Evolutionary conservation across 1,140 invertebrate genomes (phyloP).

Genomic region (Argopecten irradians): DNA sequence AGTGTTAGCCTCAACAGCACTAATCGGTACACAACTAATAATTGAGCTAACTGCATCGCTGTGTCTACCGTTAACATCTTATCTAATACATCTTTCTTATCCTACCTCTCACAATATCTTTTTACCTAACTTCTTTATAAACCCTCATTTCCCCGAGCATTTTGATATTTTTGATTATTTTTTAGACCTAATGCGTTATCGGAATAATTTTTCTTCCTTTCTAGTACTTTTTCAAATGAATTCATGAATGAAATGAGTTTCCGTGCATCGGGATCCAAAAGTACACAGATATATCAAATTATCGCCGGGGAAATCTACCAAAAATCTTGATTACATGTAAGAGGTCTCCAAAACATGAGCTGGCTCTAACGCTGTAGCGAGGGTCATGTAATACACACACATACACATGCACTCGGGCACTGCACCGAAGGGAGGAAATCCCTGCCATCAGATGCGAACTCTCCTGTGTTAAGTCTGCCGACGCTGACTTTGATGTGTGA

Average conservation of each 20-base stretch:
- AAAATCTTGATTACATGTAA: background rate
- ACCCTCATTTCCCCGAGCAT: background rate
- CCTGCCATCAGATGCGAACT: slow-evolving; percentile 19
- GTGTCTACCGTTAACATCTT: background rate
- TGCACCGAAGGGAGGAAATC: slow-evolving; percentile 6
- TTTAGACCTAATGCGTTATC: background rate
- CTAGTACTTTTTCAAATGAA: background rate
- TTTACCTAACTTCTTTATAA: background rate
- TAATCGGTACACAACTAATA: background rate
- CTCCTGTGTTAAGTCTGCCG: background rate
- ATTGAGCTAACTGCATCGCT: background rate
- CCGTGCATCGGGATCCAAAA: background rate
- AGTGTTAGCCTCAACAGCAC: background rate
- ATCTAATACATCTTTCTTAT: background rate
- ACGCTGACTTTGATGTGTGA: background rate
- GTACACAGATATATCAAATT: background rate
- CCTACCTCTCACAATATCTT: background rate
- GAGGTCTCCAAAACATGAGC: background rate
- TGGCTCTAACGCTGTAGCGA: background rate
- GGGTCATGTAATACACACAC: slow-evolving; percentile 8
- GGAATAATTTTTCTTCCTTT: background rate
- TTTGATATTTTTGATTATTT: background rate
- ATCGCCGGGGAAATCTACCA: background rate
- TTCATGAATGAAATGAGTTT: background rate
- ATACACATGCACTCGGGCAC: background rate